These are phyloP conservation scores for Trissolcus japonicus DNA, from an alignment of 2,888 invertebrate species.

Conservation along the genomic window DNA sequence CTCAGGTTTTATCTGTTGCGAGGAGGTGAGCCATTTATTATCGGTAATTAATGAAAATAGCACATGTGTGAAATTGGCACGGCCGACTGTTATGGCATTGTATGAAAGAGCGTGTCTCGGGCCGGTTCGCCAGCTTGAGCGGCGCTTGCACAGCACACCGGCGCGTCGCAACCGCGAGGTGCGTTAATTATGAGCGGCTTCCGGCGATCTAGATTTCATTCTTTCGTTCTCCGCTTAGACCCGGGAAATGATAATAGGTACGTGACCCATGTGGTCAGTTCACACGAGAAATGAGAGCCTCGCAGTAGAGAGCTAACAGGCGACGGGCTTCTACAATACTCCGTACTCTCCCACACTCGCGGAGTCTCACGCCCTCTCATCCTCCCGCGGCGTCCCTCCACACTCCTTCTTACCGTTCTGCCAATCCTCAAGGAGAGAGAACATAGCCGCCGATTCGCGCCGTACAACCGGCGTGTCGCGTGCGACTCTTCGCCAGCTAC, in stretches of 20 bases:
- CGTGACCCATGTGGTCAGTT: constrained; percentile 77
- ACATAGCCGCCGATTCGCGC: constrained; percentile 37
- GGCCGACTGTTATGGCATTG: constrained; percentile 34
- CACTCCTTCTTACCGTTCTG: constrained; percentile 32
- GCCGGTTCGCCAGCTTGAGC: constrained; percentile 38
- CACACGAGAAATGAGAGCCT: constrained; percentile 75
- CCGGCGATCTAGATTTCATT: constrained; percentile 77
- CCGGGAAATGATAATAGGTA: constrained; percentile 76
- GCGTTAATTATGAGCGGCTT: constrained; percentile 76
- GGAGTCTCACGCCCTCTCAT: constrained; percentile 76
- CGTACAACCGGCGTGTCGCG: constrained; percentile 40
- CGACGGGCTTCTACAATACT: constrained; percentile 68
- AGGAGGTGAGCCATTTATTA: constrained; percentile 41
- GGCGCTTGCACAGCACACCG: constrained; percentile 53
- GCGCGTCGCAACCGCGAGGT: constrained; percentile 62
- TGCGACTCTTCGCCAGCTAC: constrained; percentile 26
- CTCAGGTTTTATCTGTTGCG: constrained; percentile 17
- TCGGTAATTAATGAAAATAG: constrained; percentile 55
- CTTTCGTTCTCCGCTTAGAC: constrained; percentile 69
- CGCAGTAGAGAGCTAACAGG: constrained; percentile 60
- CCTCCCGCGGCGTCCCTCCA: constrained; percentile 65
- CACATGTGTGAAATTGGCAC: constrained; percentile 47
- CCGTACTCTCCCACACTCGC: constrained; percentile 76
- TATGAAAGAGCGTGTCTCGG: constrained; percentile 13
- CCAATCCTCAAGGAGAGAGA: constrained; percentile 43